Percentiles rank a stretch among this genome's conserved stretches.
These are phyloP conservation scores for Melierax canorus DNA, from an alignment of 2,113 vertebrate species.

Conservation along the genomic window DNA sequence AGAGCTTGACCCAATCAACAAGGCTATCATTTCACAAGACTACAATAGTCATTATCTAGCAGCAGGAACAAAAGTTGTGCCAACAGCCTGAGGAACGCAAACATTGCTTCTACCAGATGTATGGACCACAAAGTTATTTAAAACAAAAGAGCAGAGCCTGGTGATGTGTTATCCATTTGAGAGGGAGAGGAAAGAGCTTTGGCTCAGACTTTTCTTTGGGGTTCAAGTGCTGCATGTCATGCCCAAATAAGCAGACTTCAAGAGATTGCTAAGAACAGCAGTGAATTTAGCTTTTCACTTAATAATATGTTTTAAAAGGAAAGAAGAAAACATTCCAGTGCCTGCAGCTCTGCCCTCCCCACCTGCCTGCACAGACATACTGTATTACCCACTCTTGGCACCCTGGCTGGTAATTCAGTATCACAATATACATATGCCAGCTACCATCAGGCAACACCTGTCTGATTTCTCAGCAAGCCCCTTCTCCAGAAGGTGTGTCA, in stretches of 20 bases:
- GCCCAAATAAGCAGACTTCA: conserved; percentile 61
- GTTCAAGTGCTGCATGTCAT: neutral
- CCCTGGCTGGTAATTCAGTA: conserved; percentile 65
- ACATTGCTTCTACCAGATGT: neutral
- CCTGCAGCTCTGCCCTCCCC: conserved; percentile 70
- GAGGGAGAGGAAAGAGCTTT: conserved; percentile 1
- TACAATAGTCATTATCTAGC: neutral
- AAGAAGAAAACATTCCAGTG: conserved; percentile 67
- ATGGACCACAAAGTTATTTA: neutral
- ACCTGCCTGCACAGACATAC: conserved; percentile 78
- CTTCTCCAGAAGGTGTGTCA: conserved; percentile 36
- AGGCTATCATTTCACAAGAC: neutral
- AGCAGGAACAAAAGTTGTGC: neutral
- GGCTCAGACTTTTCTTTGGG: neutral
- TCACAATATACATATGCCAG: conserved; percentile 53
- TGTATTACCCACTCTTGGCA: conserved; percentile 83
- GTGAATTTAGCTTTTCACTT: conserved; percentile 77
- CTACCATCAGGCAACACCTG: conserved; percentile 71
- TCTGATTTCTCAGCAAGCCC: conserved; percentile 39
- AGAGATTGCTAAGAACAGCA: conserved; percentile 74
- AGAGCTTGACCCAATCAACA: neutral
- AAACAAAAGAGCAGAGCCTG: neutral
- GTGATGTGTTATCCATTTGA: neutral
- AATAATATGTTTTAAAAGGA: conserved; percentile 76
- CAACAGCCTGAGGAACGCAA: neutral